These are phyloP conservation scores for Rutpela maculata DNA, from an alignment of 2,888 invertebrate species.

Conservation along the genomic window DNA sequence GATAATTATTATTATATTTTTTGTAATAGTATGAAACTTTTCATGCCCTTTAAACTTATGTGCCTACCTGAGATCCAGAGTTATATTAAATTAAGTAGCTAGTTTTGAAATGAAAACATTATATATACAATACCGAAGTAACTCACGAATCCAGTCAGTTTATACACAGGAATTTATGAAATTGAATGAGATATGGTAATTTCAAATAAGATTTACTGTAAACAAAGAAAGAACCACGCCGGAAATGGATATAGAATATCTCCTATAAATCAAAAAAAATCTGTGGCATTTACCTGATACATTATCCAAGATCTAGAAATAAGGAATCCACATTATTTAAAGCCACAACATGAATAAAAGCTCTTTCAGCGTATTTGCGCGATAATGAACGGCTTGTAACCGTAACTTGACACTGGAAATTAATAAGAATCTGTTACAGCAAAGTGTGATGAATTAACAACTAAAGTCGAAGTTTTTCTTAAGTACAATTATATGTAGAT, in stretches of 20 bases:
- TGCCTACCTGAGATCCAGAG: no score
- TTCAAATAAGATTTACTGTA: slow-evolving; percentile 19
- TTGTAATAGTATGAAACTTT: no score
- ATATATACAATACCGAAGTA: background rate
- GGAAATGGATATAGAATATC: slow-evolving; percentile 50
- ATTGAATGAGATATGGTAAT: slow-evolving; percentile 1
- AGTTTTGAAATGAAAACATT: no score
- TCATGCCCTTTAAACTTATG: no score
- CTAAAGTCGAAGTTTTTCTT: slow-evolving; percentile 1
- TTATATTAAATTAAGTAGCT: no score
- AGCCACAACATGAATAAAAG: slow-evolving; percentile 30
- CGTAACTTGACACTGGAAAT: slow-evolving; percentile 40
- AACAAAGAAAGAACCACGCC: slow-evolving; percentile 32
- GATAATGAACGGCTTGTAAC: slow-evolving; percentile 39
- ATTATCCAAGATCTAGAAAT: slow-evolving; percentile 43
- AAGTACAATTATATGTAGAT: background rate
- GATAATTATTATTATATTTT: no score
- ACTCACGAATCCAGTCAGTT: background rate
- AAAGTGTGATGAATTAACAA: slow-evolving; percentile 19
- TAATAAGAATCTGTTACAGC: slow-evolving; percentile 15
- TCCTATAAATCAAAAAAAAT: slow-evolving; percentile 40
- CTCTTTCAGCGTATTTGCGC: slow-evolving; percentile 40
- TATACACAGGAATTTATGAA: background rate
- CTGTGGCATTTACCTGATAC: slow-evolving; percentile 37
- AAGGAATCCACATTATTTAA: slow-evolving; percentile 45